Evolutionary conservation across 2,113 vertebrate species (phyloP), one percentile per base, ranked within the genome.

Genomic region (Rhombomys opimus): DNA sequence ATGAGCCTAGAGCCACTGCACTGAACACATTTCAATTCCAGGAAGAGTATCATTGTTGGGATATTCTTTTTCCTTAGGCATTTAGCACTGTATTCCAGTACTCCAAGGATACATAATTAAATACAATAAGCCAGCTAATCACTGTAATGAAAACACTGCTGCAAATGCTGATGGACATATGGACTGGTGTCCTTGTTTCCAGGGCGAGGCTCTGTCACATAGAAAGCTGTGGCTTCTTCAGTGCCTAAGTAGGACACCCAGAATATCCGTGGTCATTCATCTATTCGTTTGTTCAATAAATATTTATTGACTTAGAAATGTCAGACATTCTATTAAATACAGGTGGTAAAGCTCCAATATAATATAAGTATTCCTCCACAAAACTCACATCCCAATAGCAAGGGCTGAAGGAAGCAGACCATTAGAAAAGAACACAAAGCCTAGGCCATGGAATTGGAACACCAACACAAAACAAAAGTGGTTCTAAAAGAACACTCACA

Each of bases 41-140:
- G 84, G 46, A 63, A 87, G 41, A 61, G 25, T 57, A 30, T 88
- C 95, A 78, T 80, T 63, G 12, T 87, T 94, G 87, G 57, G 17
- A 86, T 92, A 90, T 30, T 41, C 54, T 93, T 63, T 10, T 78
- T 94, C 52, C 65, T 93, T 50, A 75, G 78, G 63, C 80, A 93
- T 88, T 94, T 76, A 73, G 76, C 65, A 88, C 4, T 87, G 68
- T 68, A 65, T 96, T 57, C 70, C 1, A 77, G 59, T 75, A 81
- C 41, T 57, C 78, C 77, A 86, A 96, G 89, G 93, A n/a, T 85
- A 84, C 84, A 89, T 78, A 93, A 95, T 90, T 81, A 92, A 95
- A 92, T 86, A 7, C 70, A 96, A 35, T 63, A 94, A 91, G 30
- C 77, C n/a, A 50, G 63, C 52, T 77, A 90, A 90, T 85, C 72